Evolutionary conservation across 2,888 invertebrate species (phyloP).

Genomic region (Rhagium mordax): DNA sequence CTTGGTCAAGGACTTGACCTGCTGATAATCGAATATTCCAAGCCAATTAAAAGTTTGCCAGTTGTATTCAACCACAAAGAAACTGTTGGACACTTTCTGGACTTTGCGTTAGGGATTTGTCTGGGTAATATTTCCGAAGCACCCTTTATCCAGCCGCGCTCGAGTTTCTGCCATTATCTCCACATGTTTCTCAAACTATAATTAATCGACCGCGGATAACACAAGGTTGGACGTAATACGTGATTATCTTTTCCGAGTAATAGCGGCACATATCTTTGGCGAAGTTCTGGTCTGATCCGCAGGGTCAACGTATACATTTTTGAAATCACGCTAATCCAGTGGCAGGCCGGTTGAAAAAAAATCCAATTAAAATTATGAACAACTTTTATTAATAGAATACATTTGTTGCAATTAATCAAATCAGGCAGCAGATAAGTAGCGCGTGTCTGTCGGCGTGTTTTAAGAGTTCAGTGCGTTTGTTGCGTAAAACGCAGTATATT

Average conservation of each 20-base stretch:
- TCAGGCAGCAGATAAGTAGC: not conserved
- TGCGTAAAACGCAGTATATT: too few relatives aligned
- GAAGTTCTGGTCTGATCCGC: too few relatives aligned
- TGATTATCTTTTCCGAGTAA: not conserved
- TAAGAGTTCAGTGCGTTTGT: too few relatives aligned
- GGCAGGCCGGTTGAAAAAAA: not conserved
- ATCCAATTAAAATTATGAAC: not conserved
- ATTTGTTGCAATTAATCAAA: not conserved
- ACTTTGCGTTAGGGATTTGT: too few relatives aligned
- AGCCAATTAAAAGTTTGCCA: not conserved
- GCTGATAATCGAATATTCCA: not conserved
- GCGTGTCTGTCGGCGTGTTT: not conserved
- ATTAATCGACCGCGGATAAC: not conserved
- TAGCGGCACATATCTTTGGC: not conserved
- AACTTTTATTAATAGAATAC: not conserved
- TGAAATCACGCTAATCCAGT: not conserved
- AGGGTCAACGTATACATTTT: not conserved
- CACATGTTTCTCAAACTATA: not conserved
- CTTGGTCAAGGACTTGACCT: not conserved
- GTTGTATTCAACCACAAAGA: too few relatives aligned
- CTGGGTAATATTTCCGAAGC: too few relatives aligned
- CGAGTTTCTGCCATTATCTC: too few relatives aligned
- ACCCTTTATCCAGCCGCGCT: too few relatives aligned
- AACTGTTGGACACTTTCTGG: too few relatives aligned
- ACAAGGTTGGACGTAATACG: not conserved